phyloP scores from a whole-genome alignment of 2,888 invertebrate genomes.

The Drosophila nr. medialis region DNA sequence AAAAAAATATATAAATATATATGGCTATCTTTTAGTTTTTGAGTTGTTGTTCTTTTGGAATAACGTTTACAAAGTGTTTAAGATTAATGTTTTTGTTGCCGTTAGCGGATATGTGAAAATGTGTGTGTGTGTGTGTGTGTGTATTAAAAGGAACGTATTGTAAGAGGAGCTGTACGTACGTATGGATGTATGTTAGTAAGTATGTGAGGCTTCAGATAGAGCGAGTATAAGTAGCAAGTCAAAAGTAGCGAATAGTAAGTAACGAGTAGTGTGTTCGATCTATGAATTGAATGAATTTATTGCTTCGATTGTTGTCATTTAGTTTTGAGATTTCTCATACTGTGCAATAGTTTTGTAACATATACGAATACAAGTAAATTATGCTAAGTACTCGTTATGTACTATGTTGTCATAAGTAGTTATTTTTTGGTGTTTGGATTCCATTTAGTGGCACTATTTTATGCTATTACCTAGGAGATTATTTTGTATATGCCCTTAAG shows the following conservation, averaged over 20 bases:
- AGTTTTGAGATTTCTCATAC: constrained; percentile 7
- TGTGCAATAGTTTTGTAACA: constrained; percentile 18
- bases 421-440: constrained; percentile 6
- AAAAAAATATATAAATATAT: constrained; percentile 9
- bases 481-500: constrained; percentile 26
- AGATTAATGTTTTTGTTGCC: constrained; percentile 23
- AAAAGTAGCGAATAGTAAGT: constrained; percentile 9
- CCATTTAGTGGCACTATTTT: constrained; percentile 16
- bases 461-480: constrained; percentile 44
- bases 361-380: constrained; percentile 27
- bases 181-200: background rate
- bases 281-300: constrained; percentile 17
- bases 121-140: constrained; percentile 19
- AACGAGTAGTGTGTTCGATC: constrained; percentile 9
- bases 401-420: constrained; percentile 18
- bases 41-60: constrained; percentile 6
- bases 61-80: constrained; percentile 14
- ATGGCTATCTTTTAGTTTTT: background rate
- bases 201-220: background rate
- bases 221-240: constrained; percentile 17
- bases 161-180: background rate
- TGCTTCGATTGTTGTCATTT: constrained; percentile 26
- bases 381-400: constrained; percentile 16
- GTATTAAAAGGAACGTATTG: constrained; percentile 5
- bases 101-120: constrained; percentile 63